These are phyloP conservation scores for Mycogona germanica DNA, from an alignment of 2,888 invertebrate species.

Conservation along the genomic window DNA sequence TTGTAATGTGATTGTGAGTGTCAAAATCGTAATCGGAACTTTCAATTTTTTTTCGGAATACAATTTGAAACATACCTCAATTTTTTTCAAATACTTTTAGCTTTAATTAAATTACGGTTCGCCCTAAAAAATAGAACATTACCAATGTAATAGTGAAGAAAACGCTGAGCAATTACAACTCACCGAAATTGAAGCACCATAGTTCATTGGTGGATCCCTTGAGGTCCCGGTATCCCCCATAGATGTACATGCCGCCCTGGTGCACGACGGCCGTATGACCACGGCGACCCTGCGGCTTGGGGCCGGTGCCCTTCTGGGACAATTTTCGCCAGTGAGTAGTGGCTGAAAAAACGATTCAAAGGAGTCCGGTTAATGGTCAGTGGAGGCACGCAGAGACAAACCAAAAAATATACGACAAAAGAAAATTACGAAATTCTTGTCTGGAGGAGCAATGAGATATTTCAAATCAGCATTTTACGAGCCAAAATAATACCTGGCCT, in stretches of 20 bases:
- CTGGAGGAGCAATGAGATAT: neutral
- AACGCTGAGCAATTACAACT: slow-evolving; percentile 24
- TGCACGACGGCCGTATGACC: slow-evolving; percentile 73
- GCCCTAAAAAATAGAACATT: too few species aligned
- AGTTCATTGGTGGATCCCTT: slow-evolving; percentile 70
- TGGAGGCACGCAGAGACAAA: too few species aligned
- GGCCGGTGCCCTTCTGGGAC: slow-evolving; percentile 39
- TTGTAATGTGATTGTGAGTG: too few species aligned
- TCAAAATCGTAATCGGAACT: too few species aligned
- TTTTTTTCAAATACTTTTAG: too few species aligned
- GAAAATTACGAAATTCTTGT: neutral
- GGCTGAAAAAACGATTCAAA: slow-evolving; percentile 25
- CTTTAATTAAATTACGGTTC: too few species aligned
- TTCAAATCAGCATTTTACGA: neutral
- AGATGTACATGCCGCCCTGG: slow-evolving; percentile 63
- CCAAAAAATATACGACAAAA: too few species aligned
- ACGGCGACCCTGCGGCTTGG: slow-evolving; percentile 55
- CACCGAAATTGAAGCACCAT: slow-evolving; percentile 80
- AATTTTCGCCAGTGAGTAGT: slow-evolving; percentile 48
- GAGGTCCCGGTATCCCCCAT: slow-evolving; percentile 77
- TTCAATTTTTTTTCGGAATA: too few species aligned
- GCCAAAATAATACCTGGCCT: too few species aligned
- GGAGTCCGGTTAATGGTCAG: neutral
- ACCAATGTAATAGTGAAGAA: too few species aligned
- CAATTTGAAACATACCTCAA: too few species aligned